Evolutionary conservation across 2,888 invertebrate genomes (phyloP).

Genomic region (Branchellion lobata): DNA sequence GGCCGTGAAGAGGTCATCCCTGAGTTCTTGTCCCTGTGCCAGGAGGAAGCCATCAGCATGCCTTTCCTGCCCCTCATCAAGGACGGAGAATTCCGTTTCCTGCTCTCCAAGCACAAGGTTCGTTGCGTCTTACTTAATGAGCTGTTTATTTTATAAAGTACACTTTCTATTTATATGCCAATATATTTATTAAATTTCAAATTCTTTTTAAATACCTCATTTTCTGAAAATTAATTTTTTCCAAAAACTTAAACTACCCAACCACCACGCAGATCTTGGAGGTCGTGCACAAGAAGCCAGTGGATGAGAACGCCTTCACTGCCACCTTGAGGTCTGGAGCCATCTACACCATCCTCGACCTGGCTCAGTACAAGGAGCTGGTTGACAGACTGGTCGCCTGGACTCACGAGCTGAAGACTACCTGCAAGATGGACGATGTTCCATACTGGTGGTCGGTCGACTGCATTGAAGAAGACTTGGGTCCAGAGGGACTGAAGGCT

Average conservation of each 20-base stretch:
- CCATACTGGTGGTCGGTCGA: slow-evolving; percentile 52
- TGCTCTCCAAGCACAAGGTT: slow-evolving; percentile 47
- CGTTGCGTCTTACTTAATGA: background rate
- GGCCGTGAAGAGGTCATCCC: slow-evolving; percentile 47
- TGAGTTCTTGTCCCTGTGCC: slow-evolving; percentile 47
- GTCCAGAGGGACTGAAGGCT: slow-evolving; percentile 36
- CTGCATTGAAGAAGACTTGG: slow-evolving; percentile 48
- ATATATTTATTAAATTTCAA: background rate
- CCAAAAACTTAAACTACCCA: background rate
- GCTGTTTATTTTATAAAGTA: background rate
- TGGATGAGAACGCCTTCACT: slow-evolving; percentile 49
- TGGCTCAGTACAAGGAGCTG: slow-evolving; percentile 46
- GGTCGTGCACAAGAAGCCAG: slow-evolving; percentile 50
- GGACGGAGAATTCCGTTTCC: slow-evolving; percentile 49
- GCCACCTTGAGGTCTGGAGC: slow-evolving; percentile 49
- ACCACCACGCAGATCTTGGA: slow-evolving; percentile 45
- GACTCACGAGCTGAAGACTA: slow-evolving; percentile 47
- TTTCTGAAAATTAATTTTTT: background rate
- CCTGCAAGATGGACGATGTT: slow-evolving; percentile 48
- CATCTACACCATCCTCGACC: slow-evolving; percentile 49
- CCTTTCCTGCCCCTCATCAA: slow-evolving; percentile 51
- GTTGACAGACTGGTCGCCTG: slow-evolving; percentile 47
- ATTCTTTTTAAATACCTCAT: background rate
- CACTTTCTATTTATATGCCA: background rate
- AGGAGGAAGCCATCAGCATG: slow-evolving; percentile 51